Percentiles rank a stretch among this genome's conserved stretches.
Conservation (phyloP, 1,140 invertebrate species). For the Pogonomyrmex californicus region DNA sequence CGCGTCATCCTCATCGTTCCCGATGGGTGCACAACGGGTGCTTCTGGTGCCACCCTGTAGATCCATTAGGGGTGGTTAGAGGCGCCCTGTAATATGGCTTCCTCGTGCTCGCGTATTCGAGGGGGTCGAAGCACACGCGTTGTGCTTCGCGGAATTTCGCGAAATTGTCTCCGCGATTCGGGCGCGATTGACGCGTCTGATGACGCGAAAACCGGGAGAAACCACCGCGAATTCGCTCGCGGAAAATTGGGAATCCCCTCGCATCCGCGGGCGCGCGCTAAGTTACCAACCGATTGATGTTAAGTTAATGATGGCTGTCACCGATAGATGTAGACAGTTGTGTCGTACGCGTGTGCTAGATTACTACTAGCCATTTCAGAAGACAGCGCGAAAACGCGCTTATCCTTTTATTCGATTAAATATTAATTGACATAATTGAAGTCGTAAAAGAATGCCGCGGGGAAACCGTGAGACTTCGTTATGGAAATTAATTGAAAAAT, state of each 20-base stretch:
- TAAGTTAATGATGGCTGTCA: not conserved
- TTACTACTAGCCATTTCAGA: constrained; percentile 51
- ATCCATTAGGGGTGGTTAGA: constrained; percentile 58
- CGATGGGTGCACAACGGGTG: not conserved
- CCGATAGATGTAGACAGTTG: constrained; percentile 18
- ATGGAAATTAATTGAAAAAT: not conserved
- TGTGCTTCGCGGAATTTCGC: not conserved
- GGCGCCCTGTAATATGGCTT: constrained; percentile 72
- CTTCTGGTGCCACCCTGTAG: constrained; percentile 62
- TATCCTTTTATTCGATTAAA: constrained; percentile 38
- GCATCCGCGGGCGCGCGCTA: not conserved
- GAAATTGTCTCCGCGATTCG: not conserved
- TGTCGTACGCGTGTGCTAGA: constrained; percentile 34
- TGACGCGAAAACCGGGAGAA: not conserved
- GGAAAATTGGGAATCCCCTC: not conserved
- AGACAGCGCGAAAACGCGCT: not conserved
- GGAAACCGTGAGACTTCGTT: not conserved
- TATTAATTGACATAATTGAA: constrained; percentile 25
- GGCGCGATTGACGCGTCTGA: not conserved
- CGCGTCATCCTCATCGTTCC: not conserved
- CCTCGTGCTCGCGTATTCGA: not conserved
- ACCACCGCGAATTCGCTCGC: constrained; percentile 22
- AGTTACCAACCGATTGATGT: constrained; percentile 15
- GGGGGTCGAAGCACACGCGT: not conserved
- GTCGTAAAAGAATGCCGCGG: not conserved